Evolutionary conservation across 1,140 invertebrate genomes (phyloP).

Genomic region (Protaetia brevitarsis): DNA sequence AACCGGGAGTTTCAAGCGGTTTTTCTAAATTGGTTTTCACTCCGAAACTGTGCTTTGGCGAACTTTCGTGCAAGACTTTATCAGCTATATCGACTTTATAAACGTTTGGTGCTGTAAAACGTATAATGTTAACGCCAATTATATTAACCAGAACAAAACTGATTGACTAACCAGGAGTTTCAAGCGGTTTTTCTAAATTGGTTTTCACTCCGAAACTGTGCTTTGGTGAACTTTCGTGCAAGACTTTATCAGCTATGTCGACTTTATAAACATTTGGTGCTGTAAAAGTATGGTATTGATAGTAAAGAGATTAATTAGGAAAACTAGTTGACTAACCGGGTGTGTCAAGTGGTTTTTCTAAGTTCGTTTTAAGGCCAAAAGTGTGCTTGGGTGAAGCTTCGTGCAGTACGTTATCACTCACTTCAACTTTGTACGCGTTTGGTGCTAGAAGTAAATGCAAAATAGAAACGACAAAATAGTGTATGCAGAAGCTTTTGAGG

Average conservation of each 20-base stretch:
- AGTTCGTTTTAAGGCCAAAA: constrained; percentile 60
- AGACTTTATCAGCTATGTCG: constrained; percentile 63
- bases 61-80: constrained; percentile 36
- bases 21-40: constrained; percentile 59
- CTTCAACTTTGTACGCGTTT: constrained; percentile 28
- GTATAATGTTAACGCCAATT: not conserved
- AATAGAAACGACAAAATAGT: no score
- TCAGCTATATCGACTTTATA: constrained; percentile 39
- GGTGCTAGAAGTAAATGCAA: constrained; percentile 29
- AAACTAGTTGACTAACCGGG: constrained; percentile 53
- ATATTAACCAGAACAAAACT: no score
- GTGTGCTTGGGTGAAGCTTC: constrained; percentile 64
- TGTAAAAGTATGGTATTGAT: not conserved
- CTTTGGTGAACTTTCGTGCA: constrained; percentile 62
- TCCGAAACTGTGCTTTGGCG: constrained; percentile 57
- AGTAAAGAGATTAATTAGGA: not conserved
- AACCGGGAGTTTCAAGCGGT: constrained; percentile 60
- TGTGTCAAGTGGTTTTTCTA: constrained; percentile 58
- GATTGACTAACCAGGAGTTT: constrained; percentile 54
- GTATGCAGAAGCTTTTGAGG: not conserved
- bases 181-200: constrained; percentile 51
- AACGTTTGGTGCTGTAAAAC: constrained; percentile 43
- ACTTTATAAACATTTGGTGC: constrained; percentile 71
- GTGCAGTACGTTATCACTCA: constrained; percentile 61
- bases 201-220: constrained; percentile 69